A percentile compares a stretch with the other conserved stretches of the same genome.
phyloP scores from a whole-genome alignment of 1,140 invertebrate species.

The Pinna nobilis region DNA sequence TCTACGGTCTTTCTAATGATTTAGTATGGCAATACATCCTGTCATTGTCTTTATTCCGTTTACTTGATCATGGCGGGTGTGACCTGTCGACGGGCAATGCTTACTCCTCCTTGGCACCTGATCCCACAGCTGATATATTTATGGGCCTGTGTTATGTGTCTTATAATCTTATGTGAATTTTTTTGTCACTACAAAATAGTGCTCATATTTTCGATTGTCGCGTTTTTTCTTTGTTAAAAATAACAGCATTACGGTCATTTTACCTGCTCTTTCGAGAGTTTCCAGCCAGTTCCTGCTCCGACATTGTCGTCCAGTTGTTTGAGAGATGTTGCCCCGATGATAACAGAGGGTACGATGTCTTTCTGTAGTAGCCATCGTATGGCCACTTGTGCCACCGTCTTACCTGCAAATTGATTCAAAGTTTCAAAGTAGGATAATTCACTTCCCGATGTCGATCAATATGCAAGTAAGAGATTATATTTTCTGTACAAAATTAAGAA shows the following conservation, averaged over 20 bases:
- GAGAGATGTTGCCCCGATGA: slow-evolving; percentile 65
- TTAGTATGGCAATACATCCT: no score
- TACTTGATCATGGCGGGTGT: no score
- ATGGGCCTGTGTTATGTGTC: not conserved
- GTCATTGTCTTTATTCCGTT: no score
- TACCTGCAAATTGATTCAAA: slow-evolving; percentile 43
- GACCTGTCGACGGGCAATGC: no score
- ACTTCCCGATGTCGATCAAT: no score
- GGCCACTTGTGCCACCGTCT: slow-evolving; percentile 61
- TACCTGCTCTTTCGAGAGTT: slow-evolving; percentile 59
- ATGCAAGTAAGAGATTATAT: no score
- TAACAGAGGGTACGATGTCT: slow-evolving; percentile 64
- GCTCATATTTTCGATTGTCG: not conserved
- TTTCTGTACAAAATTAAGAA: no score
- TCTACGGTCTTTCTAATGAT: no score
- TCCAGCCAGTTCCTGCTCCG: slow-evolving; percentile 61
- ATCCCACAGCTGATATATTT: not conserved
- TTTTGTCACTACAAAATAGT: not conserved
- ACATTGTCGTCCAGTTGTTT: slow-evolving; percentile 70
- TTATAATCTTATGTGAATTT: not conserved
- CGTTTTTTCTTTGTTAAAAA: not conserved
- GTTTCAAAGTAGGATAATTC: not conserved
- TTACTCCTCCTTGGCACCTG: not conserved
- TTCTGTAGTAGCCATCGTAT: slow-evolving; percentile 69
- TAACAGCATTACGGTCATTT: not conserved